These are phyloP conservation scores for Cuculus canorus DNA, from an alignment of 2,797 vertebrate genomes.

Conservation along the genomic window DNA sequence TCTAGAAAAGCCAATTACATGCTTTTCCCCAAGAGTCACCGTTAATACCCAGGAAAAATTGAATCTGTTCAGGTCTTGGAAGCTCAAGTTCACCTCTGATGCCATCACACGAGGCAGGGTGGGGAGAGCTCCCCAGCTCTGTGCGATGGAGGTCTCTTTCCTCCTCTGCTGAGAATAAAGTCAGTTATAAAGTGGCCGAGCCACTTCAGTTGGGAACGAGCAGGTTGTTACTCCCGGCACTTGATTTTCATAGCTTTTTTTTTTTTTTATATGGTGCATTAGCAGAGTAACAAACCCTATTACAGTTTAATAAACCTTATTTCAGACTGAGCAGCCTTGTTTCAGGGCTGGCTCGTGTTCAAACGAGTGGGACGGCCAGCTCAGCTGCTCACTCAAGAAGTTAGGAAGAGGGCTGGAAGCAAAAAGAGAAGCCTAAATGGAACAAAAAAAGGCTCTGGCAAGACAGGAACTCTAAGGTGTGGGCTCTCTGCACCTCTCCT, in stretches of 20 bases:
- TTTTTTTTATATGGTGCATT: constrained; percentile 37
- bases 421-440: background rate
- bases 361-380: background rate
- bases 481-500: background rate
- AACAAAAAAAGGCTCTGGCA: background rate
- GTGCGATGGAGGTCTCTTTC: background rate
- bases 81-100: background rate
- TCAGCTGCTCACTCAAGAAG: background rate
- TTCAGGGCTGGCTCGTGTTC: background rate
- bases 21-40: background rate
- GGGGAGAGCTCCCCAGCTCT: background rate
- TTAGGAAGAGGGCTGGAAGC: background rate
- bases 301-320: constrained; percentile 41
- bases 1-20: background rate
- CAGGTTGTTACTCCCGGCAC: background rate
- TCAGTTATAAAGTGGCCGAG: background rate
- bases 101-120: too few relatives aligned
- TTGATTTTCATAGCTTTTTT: constrained; percentile 54
- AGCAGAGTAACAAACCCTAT: constrained; percentile 47
- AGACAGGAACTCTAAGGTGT: background rate
- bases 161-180: background rate
- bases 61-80: background rate
- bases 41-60: background rate
- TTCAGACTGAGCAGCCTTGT: background rate
- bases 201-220: background rate